Percentiles rank a stretch among this genome's conserved stretches.
Evolutionary conservation across 2,888 invertebrate genomes (phyloP).

Genomic region (Cephus nigrinus): DNA sequence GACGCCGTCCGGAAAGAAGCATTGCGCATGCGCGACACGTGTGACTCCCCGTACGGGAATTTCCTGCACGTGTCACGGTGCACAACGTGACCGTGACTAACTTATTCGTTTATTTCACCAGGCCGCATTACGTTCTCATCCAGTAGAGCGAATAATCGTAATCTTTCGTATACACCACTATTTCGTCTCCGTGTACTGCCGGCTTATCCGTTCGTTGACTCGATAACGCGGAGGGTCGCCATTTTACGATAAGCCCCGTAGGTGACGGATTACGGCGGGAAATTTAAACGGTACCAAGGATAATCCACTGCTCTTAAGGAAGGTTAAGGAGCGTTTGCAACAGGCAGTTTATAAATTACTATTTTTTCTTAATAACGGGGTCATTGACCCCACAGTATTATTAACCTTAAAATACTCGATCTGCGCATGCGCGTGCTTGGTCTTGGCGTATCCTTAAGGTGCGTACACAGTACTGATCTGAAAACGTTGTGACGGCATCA

Average conservation of each 20-base stretch:
- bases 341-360: too few species aligned
- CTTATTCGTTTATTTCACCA: not conserved
- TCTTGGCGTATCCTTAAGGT: not conserved
- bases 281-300: too few species aligned
- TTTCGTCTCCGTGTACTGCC: not conserved
- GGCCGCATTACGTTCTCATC: not conserved
- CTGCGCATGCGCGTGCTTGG: too few species aligned
- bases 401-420: too few species aligned
- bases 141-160: slow-evolving; percentile 2
- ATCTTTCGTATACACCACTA: not conserved
- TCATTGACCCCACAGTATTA: too few species aligned
- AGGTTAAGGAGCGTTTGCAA: too few species aligned
- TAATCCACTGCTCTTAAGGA: too few species aligned
- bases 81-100: slow-evolving; percentile 7
- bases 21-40: not conserved
- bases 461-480: not conserved
- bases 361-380: too few species aligned
- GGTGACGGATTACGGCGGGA: too few species aligned
- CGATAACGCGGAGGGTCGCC: not conserved
- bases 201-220: not conserved
- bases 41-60: slow-evolving; percentile 3
- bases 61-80: slow-evolving; percentile 5
- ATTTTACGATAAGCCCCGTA: not conserved
- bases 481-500: not conserved
- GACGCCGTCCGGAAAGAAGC: not conserved